Percentiles rank a stretch among this genome's conserved stretches.
Conservation (phyloP, 1,140 invertebrate genomes). For the Caerostris extrusa region DNA sequence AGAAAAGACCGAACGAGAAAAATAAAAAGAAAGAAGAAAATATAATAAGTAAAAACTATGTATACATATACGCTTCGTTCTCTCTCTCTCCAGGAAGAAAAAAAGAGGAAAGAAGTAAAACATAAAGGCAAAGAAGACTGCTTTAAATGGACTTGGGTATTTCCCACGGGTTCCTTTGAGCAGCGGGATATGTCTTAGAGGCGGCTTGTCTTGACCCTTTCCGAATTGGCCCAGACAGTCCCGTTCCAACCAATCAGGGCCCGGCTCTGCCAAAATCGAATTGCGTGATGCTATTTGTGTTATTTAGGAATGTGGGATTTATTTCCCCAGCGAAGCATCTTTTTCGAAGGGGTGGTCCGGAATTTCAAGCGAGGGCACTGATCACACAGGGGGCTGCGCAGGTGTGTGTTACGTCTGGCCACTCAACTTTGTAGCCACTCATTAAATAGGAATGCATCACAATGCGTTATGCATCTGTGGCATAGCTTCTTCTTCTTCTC, state of each 20-base stretch:
- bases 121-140: conserved; percentile 3
- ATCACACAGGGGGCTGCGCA: background rate
- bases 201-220: conserved; percentile 36
- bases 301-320: conserved; percentile 41
- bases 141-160: conserved; percentile 46
- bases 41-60: conserved; percentile 33
- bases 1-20: background rate
- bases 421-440: background rate
- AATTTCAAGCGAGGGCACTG: background rate
- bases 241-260: conserved; percentile 1
- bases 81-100: background rate
- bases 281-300: conserved; percentile 46
- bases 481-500: too few relatives aligned
- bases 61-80: conserved; percentile 10
- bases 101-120: conserved; percentile 17
- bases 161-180: conserved; percentile 15
- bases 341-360: conserved; percentile 28
- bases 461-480: too few relatives aligned
- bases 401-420: background rate
- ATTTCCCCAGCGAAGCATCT: background rate
- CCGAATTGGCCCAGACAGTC: conserved; percentile 43
- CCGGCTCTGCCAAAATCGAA: conserved; percentile 3
- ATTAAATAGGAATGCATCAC: too few relatives aligned
- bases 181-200: conserved; percentile 33
- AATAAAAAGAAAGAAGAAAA: conserved; percentile 21